Conservation (phyloP, 2,888 invertebrate species). For the Nasonia oneida region DNA sequence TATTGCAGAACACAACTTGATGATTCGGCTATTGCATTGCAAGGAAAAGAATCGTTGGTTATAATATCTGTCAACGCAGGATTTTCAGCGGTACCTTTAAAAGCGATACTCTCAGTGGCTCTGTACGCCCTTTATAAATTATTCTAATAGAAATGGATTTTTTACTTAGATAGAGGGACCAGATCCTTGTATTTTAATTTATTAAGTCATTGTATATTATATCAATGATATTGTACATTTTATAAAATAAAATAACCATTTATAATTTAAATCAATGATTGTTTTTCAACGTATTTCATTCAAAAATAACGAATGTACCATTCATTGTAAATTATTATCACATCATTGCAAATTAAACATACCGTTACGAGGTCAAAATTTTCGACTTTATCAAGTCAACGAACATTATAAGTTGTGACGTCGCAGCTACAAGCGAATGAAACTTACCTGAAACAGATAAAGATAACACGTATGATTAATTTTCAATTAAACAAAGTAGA, state of each 20-base stretch:
- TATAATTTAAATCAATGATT: not conserved
- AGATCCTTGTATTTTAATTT: not conserved
- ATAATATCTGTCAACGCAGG: not conserved
- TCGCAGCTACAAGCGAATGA: no score
- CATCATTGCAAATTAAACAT: slow-evolving; percentile 24
- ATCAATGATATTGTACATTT: not conserved
- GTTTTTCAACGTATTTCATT: not conserved
- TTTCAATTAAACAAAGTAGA: not conserved
- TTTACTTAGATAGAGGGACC: not conserved
- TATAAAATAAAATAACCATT: not conserved
- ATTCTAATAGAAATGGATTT: slow-evolving; percentile 27
- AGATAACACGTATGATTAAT: slow-evolving; percentile 12
- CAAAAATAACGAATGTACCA: not conserved
- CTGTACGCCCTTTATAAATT: slow-evolving; percentile 27
- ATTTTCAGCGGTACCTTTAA: slow-evolving; percentile 17
- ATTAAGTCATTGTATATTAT: not conserved
- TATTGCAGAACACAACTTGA: slow-evolving; percentile 65
- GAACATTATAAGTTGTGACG: not conserved
- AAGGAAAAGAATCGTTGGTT: slow-evolving; percentile 63
- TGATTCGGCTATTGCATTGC: slow-evolving; percentile 48
- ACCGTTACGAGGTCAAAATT: not conserved
- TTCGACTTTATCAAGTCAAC: not conserved
- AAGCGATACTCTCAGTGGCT: slow-evolving; percentile 16
- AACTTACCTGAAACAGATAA: slow-evolving; percentile 58
- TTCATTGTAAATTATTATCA: not conserved